A percentile compares a stretch with the other conserved stretches of the same genome.
These are phyloP conservation scores for Zoanthus gigantus DNA, from an alignment of 92 coral and sea anemone species.

Conservation along the genomic window DNA sequence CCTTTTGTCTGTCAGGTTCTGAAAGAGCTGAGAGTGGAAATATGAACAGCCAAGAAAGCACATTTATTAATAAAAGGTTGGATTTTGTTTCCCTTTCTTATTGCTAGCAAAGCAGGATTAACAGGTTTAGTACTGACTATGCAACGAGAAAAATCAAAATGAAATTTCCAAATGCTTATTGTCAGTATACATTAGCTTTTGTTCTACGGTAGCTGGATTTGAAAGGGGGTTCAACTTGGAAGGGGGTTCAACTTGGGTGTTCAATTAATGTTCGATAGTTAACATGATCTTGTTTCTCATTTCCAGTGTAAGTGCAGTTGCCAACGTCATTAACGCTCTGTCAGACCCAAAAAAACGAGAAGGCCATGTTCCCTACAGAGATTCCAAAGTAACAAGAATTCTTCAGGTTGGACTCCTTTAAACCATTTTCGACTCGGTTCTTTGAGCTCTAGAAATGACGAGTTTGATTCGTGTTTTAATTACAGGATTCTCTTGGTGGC, in stretches of 20 bases:
- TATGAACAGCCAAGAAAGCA: conserved; percentile 76
- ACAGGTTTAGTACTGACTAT: too few relatives aligned
- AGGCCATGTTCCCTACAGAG: conserved; percentile 87
- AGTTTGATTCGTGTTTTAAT: not conserved
- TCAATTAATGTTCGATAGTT: not conserved
- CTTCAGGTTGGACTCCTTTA: conserved; percentile 74
- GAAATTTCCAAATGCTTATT: too few relatives aligned
- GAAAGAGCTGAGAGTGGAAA: conserved; percentile 75
- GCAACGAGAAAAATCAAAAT: too few relatives aligned
- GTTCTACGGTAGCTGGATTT: too few relatives aligned
- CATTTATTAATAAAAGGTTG: conserved; percentile 80
- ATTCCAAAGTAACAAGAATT: conserved; percentile 89
- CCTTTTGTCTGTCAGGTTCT: conserved; percentile 57
- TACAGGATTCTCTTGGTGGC: conserved; percentile 97
- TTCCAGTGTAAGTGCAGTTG: conserved; percentile 83
- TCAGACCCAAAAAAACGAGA: conserved; percentile 81
- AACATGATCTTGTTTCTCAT: not conserved
- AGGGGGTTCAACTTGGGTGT: not conserved
- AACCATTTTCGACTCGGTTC: too few relatives aligned
- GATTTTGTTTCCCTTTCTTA: not conserved
- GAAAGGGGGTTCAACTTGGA: too few relatives aligned
- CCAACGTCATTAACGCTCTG: conserved; percentile 80
- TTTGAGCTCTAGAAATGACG: not conserved
- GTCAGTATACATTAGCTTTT: too few relatives aligned
- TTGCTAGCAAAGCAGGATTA: too few relatives aligned